These are phyloP conservation scores for Sciurus carolinensis DNA, from an alignment of 2,797 vertebrate genomes.

Conservation along the genomic window DNA sequence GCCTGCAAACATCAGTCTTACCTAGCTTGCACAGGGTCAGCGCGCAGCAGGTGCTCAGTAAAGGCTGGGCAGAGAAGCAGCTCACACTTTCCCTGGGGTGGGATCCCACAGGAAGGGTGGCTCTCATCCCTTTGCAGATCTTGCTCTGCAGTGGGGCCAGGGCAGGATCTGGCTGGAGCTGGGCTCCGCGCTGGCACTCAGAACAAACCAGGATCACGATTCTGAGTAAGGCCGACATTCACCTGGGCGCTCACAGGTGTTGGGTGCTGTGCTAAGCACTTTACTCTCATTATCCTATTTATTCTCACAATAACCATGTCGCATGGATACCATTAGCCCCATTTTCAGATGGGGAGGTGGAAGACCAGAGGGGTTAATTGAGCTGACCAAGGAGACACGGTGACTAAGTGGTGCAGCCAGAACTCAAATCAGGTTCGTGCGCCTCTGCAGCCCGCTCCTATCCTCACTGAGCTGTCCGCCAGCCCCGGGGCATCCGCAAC, in stretches of 20 bases:
- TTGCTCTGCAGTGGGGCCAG: accelerated
- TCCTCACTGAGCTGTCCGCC: neutral
- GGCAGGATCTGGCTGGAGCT: neutral
- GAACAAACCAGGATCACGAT: accelerated
- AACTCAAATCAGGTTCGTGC: neutral
- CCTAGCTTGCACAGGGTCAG: neutral
- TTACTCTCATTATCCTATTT: slow-evolving; percentile 64
- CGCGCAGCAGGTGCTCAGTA: neutral
- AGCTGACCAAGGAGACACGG: neutral
- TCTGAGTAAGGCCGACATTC: neutral
- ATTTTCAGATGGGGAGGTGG: slow-evolving; percentile 62
- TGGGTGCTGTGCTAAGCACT: slow-evolving; percentile 50
- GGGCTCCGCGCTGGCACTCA: accelerated
- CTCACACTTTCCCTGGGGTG: neutral
- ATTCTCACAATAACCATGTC: neutral
- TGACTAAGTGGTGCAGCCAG: neutral
- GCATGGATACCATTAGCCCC: slow-evolving; percentile 51
- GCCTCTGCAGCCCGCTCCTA: neutral
- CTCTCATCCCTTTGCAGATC: neutral
- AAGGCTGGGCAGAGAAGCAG: accelerated
- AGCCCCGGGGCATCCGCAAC: neutral
- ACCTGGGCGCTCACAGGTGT: neutral
- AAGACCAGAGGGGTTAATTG: slow-evolving; percentile 51
- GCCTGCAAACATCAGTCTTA: neutral
- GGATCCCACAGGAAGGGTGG: neutral